phyloP scores from a whole-genome alignment of 2,888 invertebrate genomes.

The Drosophila falleni region DNA sequence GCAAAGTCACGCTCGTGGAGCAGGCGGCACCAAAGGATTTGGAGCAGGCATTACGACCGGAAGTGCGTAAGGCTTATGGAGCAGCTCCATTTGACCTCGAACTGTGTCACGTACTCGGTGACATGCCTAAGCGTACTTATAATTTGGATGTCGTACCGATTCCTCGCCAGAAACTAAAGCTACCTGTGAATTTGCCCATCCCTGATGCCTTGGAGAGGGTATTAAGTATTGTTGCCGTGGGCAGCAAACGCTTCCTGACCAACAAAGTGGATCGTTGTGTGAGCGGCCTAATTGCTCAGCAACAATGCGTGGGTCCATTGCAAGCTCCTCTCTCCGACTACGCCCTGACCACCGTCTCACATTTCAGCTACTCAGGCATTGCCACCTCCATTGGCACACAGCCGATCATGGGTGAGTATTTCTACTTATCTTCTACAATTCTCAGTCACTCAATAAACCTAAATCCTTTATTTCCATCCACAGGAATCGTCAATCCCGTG shows the following conservation, averaged over 20 bases:
- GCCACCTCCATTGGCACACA: constrained; percentile 99
- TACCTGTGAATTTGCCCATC: constrained; percentile 83
- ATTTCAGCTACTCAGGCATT: constrained; percentile 93
- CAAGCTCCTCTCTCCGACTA: constrained; percentile 98
- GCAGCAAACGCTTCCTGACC: constrained; percentile 97
- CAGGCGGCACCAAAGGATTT: constrained; percentile 85
- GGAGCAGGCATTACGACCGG: constrained; percentile 68
- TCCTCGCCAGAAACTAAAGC: constrained; percentile 80
- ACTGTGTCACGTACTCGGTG: constrained; percentile 94
- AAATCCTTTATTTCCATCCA: not conserved
- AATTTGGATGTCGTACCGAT: constrained; percentile 70
- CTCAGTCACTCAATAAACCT: too few relatives aligned
- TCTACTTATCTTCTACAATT: too few relatives aligned
- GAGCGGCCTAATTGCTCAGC: constrained; percentile 97
- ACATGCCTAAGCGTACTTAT: constrained; percentile 91
- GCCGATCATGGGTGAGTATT: constrained; percentile 91
- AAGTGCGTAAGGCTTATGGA: constrained; percentile 81
- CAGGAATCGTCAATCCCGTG: constrained; percentile 88
- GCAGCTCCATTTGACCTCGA: constrained; percentile 94
- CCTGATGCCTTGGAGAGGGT: constrained; percentile 87
- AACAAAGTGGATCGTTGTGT: constrained; percentile 98
- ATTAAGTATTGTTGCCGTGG: constrained; percentile 94
- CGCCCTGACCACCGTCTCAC: constrained; percentile 94
- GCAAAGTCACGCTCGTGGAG: constrained; percentile 90
- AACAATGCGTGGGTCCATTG: constrained; percentile 98